Evolutionary conservation across 2,888 invertebrate genomes (phyloP), one percentile per base, ranked within the genome.

Genomic region (Idaea aversata): DNA sequence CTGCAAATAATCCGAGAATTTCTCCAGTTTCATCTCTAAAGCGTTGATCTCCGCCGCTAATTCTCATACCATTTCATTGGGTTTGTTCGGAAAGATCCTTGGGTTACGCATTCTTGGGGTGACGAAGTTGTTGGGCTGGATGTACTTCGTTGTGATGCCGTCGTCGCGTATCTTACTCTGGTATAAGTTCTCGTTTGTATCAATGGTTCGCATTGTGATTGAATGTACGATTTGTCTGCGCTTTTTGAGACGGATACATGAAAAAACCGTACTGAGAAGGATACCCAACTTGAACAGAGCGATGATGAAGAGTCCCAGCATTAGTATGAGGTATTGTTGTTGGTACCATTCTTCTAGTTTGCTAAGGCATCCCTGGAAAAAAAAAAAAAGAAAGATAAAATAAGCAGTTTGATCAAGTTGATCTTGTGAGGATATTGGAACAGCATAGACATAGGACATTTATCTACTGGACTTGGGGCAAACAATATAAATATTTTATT

Each of bases 301-400:
- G 25, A 96, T 88, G 3, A 95, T 88, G 64, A 97, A 90, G 25
- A 96, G 94, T 25, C 94, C 94, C 5, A 94, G 92, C 77, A 97
- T 91, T 73, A 97, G 94, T 57, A 96, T 88, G 35, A 95, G 83
- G 75, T 96, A 96, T 74, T 97, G 97, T 67, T 96, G 94, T 66
- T 96, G 94, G 79, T 96, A 96, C 97, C 97, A 97, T 67, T 94
- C 94, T 83, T 97, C 96, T 65, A 97, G 86, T 81, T 94, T 94
- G 38, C 91, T 93, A 61, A 95, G 86, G 73, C 97, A 97, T 34
- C 96, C 95, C 95, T 96, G 86, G 59, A 92, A 84, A 15, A 34
- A 69, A 61, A 35, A 61, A 2, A 25, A 25, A 25, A 25, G 2
- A 25, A 69, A 61, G 38, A 61, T 25, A 25, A 25, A 25, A 25